Percentiles rank a stretch among this genome's conserved stretches.
phyloP scores from a whole-genome alignment of 2,888 invertebrate genomes.

The Fragum fragum region DNA sequence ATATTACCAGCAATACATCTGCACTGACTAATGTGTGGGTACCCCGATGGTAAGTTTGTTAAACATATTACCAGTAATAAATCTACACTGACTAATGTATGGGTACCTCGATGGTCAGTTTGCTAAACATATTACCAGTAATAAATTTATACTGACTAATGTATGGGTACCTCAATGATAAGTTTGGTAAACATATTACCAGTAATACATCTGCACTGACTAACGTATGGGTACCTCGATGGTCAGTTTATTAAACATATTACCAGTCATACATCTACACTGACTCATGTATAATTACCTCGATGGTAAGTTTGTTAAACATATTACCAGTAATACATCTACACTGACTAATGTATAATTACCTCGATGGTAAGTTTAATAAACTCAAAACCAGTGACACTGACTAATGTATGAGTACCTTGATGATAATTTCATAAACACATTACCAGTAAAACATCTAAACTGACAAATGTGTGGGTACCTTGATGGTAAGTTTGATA shows the following conservation, averaged over 20 bases:
- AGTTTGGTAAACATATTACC: too few relatives aligned
- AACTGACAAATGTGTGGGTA: constrained; percentile 86
- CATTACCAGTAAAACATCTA: constrained; percentile 80
- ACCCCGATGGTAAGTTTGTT: constrained; percentile 86
- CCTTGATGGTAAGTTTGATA: constrained; percentile 86
- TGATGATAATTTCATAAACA: too few relatives aligned
- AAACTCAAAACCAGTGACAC: too few relatives aligned
- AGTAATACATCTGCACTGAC: constrained; percentile 83
- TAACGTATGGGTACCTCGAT: constrained; percentile 86
- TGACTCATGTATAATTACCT: constrained; percentile 86
- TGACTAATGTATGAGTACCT: constrained; percentile 86
- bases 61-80: too few relatives aligned
- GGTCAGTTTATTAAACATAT: too few relatives aligned
- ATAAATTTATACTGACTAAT: constrained; percentile 85
- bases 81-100: constrained; percentile 85
- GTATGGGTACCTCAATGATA: constrained; percentile 87
- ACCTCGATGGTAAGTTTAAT: constrained; percentile 86
- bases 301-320: too few relatives aligned
- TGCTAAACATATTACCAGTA: too few relatives aligned
- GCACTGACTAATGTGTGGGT: constrained; percentile 86
- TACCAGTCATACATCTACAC: constrained; percentile 84
- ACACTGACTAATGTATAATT: constrained; percentile 86
- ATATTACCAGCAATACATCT: constrained; percentile 83
- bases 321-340: constrained; percentile 78
- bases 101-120: constrained; percentile 86